A percentile compares a stretch with the other conserved stretches of the same genome.
These are phyloP conservation scores for Hippocampus kuda DNA, from an alignment of 2,797 vertebrate genomes.

Conservation along the genomic window DNA sequence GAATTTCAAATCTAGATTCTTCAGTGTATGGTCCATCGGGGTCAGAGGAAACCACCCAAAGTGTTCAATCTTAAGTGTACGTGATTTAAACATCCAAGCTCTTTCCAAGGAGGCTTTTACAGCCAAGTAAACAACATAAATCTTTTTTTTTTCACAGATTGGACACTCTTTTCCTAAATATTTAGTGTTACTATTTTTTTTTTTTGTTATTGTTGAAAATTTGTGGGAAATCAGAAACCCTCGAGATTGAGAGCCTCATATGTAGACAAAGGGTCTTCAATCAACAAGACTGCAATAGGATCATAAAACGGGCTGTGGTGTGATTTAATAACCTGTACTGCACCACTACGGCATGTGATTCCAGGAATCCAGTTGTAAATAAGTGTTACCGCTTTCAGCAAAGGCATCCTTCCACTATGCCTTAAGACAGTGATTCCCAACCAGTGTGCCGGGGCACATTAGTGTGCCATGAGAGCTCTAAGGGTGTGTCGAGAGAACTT, in stretches of 20 bases:
- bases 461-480: too few species aligned
- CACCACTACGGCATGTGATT: conserved; percentile 30
- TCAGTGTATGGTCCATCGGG: neutral
- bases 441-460: too few species aligned
- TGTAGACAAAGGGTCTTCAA: conserved; percentile 13
- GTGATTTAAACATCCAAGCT: too few species aligned
- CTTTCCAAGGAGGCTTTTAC: too few species aligned
- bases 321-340: conserved; percentile 38
- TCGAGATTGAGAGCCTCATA: neutral
- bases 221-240: conserved; percentile 9
- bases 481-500: too few species aligned
- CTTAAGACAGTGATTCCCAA: conserved; percentile 4
- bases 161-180: too few species aligned
- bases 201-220: neutral
- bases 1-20: neutral
- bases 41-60: neutral
- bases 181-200: too few species aligned
- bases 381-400: conserved; percentile 29
- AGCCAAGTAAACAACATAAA: neutral
- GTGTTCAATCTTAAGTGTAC: neutral
- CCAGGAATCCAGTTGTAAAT: conserved; percentile 34
- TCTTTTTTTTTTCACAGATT: neutral
- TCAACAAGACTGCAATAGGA: conserved; percentile 34
- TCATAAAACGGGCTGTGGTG: conserved; percentile 35
- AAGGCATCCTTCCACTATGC: conserved; percentile 17